phyloP scores from a whole-genome alignment of 2,113 vertebrate species.

The Poeciliopsis turrubarensis region DNA sequence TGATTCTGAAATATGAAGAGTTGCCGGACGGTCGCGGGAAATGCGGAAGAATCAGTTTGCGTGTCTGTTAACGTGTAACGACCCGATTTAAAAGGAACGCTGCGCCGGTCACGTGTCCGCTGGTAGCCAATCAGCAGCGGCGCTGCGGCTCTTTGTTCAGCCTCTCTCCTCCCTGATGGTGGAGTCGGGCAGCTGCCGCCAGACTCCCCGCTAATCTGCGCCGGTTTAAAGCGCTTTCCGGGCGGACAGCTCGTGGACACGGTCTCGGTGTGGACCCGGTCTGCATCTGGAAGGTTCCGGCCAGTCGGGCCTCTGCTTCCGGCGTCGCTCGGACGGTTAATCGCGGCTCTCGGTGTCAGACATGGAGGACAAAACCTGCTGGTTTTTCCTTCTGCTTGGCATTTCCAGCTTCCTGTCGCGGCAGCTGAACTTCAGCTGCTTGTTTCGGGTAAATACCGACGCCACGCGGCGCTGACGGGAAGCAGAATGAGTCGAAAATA shows the following conservation, averaged over 20 bases:
- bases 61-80: not conserved
- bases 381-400: not conserved
- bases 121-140: slow-evolving; percentile 43
- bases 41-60: not conserved
- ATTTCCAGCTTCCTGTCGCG: not conserved
- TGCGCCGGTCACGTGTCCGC: slow-evolving; percentile 31
- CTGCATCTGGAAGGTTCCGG: accelerated
- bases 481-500: slow-evolving; percentile 2
- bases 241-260: not conserved
- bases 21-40: too few relatives aligned
- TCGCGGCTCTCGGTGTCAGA: not conserved
- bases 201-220: slow-evolving; percentile 9
- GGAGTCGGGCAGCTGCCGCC: slow-evolving; percentile 17
- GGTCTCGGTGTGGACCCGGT: accelerated
- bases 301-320: not conserved
- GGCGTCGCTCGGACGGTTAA: not conserved
- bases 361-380: slow-evolving; percentile 9
- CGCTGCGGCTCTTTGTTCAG: slow-evolving; percentile 71
- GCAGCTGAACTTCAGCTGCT: not conserved
- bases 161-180: slow-evolving; percentile 31
- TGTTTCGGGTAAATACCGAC: accelerated
- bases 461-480: not conserved
- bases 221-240: too few relatives aligned
- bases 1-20: too few relatives aligned
- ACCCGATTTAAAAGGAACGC: not conserved